Evolutionary conservation across 2,113 vertebrate species (phyloP).

Genomic region (Polypterus bichir): DNA sequence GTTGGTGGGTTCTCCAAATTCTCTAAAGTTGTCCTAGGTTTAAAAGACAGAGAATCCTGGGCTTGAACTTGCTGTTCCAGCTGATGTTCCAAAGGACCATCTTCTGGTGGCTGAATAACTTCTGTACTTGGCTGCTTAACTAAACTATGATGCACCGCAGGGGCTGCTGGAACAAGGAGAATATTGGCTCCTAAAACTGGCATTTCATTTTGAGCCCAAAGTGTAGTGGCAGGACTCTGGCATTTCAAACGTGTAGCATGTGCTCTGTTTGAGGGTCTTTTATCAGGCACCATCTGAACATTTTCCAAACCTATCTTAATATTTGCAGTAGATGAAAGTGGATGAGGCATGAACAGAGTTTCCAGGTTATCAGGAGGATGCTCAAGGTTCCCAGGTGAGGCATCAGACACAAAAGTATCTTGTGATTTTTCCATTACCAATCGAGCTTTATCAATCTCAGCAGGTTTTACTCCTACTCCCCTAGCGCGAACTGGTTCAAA

Average conservation of each 20-base stretch:
- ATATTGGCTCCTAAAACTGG: slow-evolving; percentile 70
- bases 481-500: slow-evolving; percentile 89
- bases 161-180: slow-evolving; percentile 80
- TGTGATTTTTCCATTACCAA: slow-evolving; percentile 63
- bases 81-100: slow-evolving; percentile 40
- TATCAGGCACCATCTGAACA: slow-evolving; percentile 34
- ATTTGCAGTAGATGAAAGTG: slow-evolving; percentile 20
- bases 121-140: slow-evolving; percentile 52
- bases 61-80: slow-evolving; percentile 23
- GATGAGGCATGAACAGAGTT: slow-evolving; percentile 54
- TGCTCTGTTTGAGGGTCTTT: slow-evolving; percentile 54
- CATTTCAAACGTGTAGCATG: slow-evolving; percentile 62
- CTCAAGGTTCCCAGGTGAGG: slow-evolving; percentile 74
- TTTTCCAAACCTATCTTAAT: slow-evolving; percentile 30
- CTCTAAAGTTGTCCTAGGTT: slow-evolving; percentile 53
- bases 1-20: slow-evolving; percentile 92
- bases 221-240: slow-evolving; percentile 86
- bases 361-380: slow-evolving; percentile 93
- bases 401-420: slow-evolving; percentile 13
- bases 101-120: slow-evolving; percentile 78
- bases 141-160: slow-evolving; percentile 59
- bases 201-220: slow-evolving; percentile 85
- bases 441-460: slow-evolving; percentile 73
- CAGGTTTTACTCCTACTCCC: slow-evolving; percentile 59
- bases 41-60: slow-evolving; percentile 14